Percentiles rank a stretch among this genome's conserved stretches.
Conservation (phyloP, 2,888 invertebrate genomes). For the Hymenopus coronatus region DNA sequence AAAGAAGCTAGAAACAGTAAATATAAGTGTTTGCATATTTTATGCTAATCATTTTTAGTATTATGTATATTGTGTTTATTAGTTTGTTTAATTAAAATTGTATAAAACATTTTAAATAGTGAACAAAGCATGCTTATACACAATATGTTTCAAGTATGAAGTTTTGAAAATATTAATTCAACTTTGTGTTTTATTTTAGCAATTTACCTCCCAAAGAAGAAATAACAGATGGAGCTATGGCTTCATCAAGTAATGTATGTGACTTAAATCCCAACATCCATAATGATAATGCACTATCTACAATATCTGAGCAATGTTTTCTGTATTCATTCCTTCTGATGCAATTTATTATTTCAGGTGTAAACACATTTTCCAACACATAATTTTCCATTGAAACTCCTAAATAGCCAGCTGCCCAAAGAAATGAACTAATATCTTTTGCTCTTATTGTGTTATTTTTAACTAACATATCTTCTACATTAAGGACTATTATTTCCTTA, state of each 20-base stretch:
- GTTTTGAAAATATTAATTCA: no score
- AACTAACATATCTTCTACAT: neutral
- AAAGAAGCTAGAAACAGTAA: no score
- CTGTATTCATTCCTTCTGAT: constrained; percentile 37
- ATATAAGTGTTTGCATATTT: no score
- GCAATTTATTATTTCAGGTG: neutral
- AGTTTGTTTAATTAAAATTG: no score
- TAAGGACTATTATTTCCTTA: neutral
- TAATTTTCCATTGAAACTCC: constrained; percentile 38
- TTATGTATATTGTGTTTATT: no score
- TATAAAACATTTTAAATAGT: no score
- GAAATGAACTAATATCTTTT: constrained; percentile 50
- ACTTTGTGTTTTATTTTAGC: neutral
- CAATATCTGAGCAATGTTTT: constrained; percentile 40
- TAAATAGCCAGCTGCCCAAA: constrained; percentile 47
- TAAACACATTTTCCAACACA: constrained; percentile 18
- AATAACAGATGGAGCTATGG: neutral
- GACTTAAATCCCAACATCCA: constrained; percentile 47
- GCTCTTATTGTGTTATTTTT: constrained; percentile 12
- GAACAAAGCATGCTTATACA: no score
- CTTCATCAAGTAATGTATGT: constrained; percentile 33
- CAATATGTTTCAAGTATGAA: no score
- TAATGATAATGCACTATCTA: constrained; percentile 45
- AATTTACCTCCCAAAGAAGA: neutral
- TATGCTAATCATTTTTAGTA: no score